These are phyloP conservation scores for Percina caprodes DNA, from an alignment of 2,113 vertebrate species.

Conservation along the genomic window DNA sequence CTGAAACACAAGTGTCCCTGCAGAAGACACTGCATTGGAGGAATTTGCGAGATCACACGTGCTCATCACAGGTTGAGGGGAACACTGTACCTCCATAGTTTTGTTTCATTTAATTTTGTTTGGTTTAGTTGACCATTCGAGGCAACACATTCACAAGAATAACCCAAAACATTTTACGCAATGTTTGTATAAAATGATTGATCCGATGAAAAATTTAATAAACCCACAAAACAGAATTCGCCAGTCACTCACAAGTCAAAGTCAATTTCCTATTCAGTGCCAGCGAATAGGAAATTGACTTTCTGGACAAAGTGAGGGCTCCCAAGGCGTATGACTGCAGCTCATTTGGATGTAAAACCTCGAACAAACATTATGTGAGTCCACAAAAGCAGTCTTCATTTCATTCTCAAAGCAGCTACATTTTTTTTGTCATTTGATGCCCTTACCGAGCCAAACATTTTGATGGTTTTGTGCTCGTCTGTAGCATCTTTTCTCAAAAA, in stretches of 20 bases:
- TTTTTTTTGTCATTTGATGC: conserved; percentile 45
- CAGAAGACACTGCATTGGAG: conserved; percentile 9
- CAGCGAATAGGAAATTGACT: conserved; percentile 65
- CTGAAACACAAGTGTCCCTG: neutral
- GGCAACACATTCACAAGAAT: neutral
- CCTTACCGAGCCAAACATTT: conserved; percentile 47
- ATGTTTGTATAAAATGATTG: conserved; percentile 55
- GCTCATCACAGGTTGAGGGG: conserved; percentile 27
- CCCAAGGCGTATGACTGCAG: conserved; percentile 46
- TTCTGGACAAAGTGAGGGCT: conserved; percentile 70
- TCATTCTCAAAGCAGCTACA: conserved; percentile 54
- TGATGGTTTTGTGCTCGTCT: neutral
- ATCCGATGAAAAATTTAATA: conserved; percentile 60
- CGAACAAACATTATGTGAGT: conserved; percentile 61
- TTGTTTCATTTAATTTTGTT: conserved; percentile 32
- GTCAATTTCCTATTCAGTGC: conserved; percentile 57
- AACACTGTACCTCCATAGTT: neutral
- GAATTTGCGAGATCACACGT: conserved; percentile 7
- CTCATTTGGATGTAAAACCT: conserved; percentile 75
- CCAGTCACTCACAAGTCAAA: conserved; percentile 66
- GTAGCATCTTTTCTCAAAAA: conserved; percentile 24
- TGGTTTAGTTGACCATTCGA: conserved; percentile 23
- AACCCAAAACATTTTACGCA: conserved; percentile 17
- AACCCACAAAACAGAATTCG: conserved; percentile 51
- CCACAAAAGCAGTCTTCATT: conserved; percentile 58